These are phyloP conservation scores for Eristalis intricaria DNA, from an alignment of 2,888 invertebrate genomes.

Conservation along the genomic window DNA sequence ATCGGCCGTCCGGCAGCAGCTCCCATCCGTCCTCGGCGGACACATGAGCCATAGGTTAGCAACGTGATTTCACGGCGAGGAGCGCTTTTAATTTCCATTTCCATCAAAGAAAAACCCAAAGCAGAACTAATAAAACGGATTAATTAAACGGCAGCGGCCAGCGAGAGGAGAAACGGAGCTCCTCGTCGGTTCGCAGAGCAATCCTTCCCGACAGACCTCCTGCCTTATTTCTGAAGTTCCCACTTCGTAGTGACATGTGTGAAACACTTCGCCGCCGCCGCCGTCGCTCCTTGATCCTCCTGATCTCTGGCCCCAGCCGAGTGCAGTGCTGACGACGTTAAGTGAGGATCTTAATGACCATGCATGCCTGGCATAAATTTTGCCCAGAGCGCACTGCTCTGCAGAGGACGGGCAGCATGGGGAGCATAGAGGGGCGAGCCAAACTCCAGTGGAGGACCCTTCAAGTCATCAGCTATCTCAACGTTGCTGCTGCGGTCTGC, in stretches of 20 bases:
- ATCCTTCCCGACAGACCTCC: conserved; percentile 79
- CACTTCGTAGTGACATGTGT: conserved; percentile 36
- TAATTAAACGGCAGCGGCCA: conserved; percentile 58
- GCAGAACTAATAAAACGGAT: conserved; percentile 67
- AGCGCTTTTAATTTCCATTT: conserved; percentile 17
- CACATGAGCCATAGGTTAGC: conserved; percentile 54
- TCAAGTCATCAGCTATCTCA: neutral
- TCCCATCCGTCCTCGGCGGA: neutral
- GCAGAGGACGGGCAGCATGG: neutral
- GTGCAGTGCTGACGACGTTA: conserved; percentile 26
- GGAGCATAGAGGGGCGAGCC: neutral
- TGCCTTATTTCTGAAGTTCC: conserved; percentile 78
- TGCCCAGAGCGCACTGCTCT: conserved; percentile 29
- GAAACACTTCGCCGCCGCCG: conserved; percentile 11
- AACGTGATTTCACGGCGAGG: conserved; percentile 46
- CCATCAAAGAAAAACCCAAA: conserved; percentile 60
- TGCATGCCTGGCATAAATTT: conserved; percentile 62
- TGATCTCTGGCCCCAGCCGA: conserved; percentile 61
- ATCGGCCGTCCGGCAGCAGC: neutral
- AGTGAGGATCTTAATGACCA: conserved; percentile 70
- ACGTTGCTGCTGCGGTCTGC: conserved; percentile 1
- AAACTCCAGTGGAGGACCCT: neutral
- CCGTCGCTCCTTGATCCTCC: conserved; percentile 19
- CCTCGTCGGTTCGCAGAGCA: conserved; percentile 44
- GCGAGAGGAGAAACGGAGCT: conserved; percentile 27